Evolutionary conservation across 92 coral and sea anemone genomes (phyloP).

Genomic region (Phenganax subtilis): DNA sequence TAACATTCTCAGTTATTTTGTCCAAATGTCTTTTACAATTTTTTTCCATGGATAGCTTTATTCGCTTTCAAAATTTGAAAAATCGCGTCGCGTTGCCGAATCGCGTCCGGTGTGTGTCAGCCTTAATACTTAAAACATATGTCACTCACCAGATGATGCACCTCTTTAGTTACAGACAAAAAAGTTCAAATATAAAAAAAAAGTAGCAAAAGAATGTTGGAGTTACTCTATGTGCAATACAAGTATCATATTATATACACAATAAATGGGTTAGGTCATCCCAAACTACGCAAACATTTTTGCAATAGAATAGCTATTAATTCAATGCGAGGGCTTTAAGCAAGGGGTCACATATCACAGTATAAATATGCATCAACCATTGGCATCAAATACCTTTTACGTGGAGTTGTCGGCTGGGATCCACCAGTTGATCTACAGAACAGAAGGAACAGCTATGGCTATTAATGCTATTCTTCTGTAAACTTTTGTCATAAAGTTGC

Average conservation of each 20-base stretch:
- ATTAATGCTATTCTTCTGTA: neutral
- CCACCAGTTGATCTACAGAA: conserved; percentile 2
- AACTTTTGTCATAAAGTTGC: neutral
- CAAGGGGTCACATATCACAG: neutral
- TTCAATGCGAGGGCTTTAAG: neutral
- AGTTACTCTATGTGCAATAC: neutral
- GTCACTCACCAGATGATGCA: conserved; percentile 19
- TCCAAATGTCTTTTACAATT: no score
- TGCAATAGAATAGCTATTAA: neutral
- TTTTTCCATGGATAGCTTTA: no score
- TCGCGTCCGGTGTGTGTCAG: no score
- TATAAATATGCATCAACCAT: no score
- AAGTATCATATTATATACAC: neutral
- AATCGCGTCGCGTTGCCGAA: no score
- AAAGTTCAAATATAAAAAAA: neutral
- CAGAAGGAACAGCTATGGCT: neutral
- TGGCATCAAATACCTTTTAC: conserved; percentile 63
- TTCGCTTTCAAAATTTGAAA: no score
- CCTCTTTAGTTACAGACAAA: neutral
- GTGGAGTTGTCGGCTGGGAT: conserved; percentile 93
- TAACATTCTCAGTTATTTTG: no score
- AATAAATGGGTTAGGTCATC: neutral
- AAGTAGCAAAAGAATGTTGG: neutral
- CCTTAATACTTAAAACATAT: neutral
- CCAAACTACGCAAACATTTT: neutral